Evolutionary conservation across 2,888 invertebrate species (phyloP).

Genomic region (Neocrepidodera transversa): DNA sequence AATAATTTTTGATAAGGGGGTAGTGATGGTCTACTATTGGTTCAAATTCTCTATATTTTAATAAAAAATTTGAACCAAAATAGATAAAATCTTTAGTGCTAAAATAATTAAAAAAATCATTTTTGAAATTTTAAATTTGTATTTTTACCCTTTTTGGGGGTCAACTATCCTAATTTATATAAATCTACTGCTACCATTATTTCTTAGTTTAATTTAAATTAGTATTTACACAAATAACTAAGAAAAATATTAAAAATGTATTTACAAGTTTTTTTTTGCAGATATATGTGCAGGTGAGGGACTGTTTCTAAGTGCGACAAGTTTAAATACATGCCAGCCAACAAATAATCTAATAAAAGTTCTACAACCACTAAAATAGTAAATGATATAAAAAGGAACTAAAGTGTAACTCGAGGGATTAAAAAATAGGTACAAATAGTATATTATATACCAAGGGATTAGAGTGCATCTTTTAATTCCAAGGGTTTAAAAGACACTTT

Average conservation of each 20-base stretch:
- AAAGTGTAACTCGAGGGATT: no score
- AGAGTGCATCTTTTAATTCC: no score
- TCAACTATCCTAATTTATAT: background rate
- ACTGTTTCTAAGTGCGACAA: background rate
- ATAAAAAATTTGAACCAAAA: background rate
- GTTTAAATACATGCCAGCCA: background rate
- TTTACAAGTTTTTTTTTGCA: no score
- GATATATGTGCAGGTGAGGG: constrained; percentile 1
- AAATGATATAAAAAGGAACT: no score
- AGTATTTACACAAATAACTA: no score
- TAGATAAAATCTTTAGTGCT: background rate
- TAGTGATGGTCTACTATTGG: background rate
- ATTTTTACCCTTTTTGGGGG: no score
- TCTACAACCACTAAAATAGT: no score
- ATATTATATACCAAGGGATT: no score
- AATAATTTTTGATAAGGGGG: background rate
- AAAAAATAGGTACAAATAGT: no score
- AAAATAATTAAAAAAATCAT: background rate
- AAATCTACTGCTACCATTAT: background rate
- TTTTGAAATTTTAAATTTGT: no score
- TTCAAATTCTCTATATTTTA: background rate
- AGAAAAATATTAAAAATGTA: background rate
- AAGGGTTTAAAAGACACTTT: no score
- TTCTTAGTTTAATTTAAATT: background rate
- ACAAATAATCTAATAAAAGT: no score